These are phyloP conservation scores for Temnothorax unifasciatus DNA, from an alignment of 2,888 invertebrate genomes.

Conservation along the genomic window DNA sequence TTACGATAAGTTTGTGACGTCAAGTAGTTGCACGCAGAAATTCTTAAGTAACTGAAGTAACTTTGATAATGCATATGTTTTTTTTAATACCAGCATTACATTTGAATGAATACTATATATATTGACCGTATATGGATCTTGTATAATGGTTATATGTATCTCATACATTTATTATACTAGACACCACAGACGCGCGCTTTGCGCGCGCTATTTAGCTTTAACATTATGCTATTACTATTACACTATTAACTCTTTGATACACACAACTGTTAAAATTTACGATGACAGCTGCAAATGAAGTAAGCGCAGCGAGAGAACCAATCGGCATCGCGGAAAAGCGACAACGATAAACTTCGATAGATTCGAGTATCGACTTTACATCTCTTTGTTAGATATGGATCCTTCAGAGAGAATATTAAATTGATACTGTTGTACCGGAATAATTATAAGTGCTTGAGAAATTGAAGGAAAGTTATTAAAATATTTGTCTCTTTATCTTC, in stretches of 20 bases:
- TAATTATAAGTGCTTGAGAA: constrained; percentile 24
- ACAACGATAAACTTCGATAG: too few relatives aligned
- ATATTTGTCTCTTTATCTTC: constrained; percentile 8
- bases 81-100: not conserved
- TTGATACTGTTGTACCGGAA: not conserved
- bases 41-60: not conserved
- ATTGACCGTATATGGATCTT: not conserved
- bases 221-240: too few relatives aligned
- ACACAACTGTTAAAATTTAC: too few relatives aligned
- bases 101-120: not conserved
- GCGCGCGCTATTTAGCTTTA: too few relatives aligned
- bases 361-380: too few relatives aligned
- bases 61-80: not conserved
- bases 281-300: too few relatives aligned
- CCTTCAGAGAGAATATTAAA: constrained; percentile 3
- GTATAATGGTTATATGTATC: not conserved
- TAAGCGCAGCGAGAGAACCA: too few relatives aligned
- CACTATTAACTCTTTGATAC: too few relatives aligned
- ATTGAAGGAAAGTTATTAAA: constrained; percentile 21
- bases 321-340: too few relatives aligned
- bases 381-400: not conserved
- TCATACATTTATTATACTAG: not conserved
- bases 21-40: not conserved
- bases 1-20: not conserved
- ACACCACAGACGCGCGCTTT: too few relatives aligned